These are phyloP conservation scores for Heliocidaris tuberculata DNA, from an alignment of 35 echinoderm and acorn worm species.

Conservation along the genomic window DNA sequence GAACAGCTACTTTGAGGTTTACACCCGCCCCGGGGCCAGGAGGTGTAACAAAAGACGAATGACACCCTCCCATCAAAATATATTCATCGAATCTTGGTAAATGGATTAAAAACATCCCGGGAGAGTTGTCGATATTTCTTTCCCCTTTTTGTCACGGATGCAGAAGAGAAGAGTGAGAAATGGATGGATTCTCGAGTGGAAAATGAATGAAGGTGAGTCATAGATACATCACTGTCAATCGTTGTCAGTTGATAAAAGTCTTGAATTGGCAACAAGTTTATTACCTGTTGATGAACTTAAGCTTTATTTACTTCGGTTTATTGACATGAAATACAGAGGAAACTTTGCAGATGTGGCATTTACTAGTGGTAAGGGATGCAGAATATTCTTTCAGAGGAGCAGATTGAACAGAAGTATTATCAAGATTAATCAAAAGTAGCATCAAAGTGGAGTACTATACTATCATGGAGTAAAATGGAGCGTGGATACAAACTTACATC, in stretches of 20 bases:
- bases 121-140: neutral
- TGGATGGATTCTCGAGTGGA: slow-evolving; percentile 6
- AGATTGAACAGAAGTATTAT: no score
- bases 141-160: neutral
- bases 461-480: no score
- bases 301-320: neutral
- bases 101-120: slow-evolving; percentile 38
- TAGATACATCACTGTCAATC: slow-evolving; percentile 30
- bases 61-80: slow-evolving; percentile 44
- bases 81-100: slow-evolving; percentile 47
- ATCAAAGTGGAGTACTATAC: no score
- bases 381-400: no score
- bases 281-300: slow-evolving; percentile 3
- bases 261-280: neutral
- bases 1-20: neutral
- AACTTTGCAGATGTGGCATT: no score
- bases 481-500: no score
- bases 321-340: neutral
- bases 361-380: no score
- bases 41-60: slow-evolving; percentile 44
- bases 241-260: neutral
- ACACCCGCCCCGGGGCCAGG: neutral
- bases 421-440: no score
- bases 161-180: neutral
- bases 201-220: slow-evolving; percentile 30